Evolutionary conservation across 2,797 vertebrate genomes (phyloP), one percentile per base, ranked within the genome.

Genomic region (Lutjanus argentimaculatus): DNA sequence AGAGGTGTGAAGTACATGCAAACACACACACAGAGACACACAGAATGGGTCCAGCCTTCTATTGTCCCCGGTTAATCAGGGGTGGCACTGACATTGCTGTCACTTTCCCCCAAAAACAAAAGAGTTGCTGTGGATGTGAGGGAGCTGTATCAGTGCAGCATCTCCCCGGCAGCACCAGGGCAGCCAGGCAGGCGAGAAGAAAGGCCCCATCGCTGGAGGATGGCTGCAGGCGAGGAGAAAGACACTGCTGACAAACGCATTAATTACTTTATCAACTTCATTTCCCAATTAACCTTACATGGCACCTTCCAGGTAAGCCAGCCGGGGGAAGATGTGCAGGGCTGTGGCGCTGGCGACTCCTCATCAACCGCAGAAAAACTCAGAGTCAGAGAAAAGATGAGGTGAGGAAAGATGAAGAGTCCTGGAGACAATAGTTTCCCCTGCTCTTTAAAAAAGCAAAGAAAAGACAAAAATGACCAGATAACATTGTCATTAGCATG

Each of bases 231-330:
- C 79, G 61, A 84, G 71, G 86, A 93, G 88, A 94, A 93, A 94
- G 91, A 91, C 90, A 89, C 76, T 93, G 95, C 95, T 95, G 95
- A 95, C 93, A 94, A 93, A 92, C 59, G 94, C 93, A 93, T 95
- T 95, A 94, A 95, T 95, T 94, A 95, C 92, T 94, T 94, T 93
- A 93, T 94, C 93, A 94, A 92, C 87, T 92, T 90, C 73, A 82
- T 91, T 94, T 90, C 85, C 89, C 90, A 95, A 95, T 95, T 95
- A 95, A 95, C 93, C 94, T 94, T 88, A 92, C 90, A 89, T 58
- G 85, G 82, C 90, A 92, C 91, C 88, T 91, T 88, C 86, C 92
- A 92, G 93, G 92, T 91, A 94, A 89, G 88, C 73, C 79, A 79
- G 78, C 53, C 49, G 36, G 59, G 59, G 71, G 61, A 74, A 63